Evolutionary conservation across 1,140 invertebrate genomes (phyloP).

Genomic region (Propsilocerus akamusi): DNA sequence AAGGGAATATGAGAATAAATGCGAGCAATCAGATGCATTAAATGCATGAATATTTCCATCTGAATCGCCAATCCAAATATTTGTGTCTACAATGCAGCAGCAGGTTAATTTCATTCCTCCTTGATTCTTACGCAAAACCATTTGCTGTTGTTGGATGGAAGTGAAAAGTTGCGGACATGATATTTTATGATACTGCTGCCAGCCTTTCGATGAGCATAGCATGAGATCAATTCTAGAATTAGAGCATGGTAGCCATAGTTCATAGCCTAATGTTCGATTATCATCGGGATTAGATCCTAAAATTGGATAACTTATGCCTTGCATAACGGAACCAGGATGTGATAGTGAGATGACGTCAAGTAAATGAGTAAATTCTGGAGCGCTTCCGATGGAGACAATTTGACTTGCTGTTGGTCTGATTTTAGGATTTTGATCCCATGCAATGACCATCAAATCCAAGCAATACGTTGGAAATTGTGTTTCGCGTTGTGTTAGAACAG

Average conservation of each 20-base stretch:
- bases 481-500: slow-evolving; percentile 65
- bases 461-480: slow-evolving; percentile 75
- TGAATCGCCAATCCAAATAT: slow-evolving; percentile 76
- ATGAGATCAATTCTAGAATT: slow-evolving; percentile 49
- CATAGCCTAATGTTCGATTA: slow-evolving; percentile 26
- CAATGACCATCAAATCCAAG: slow-evolving; percentile 87
- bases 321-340: slow-evolving; percentile 33
- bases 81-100: slow-evolving; percentile 41
- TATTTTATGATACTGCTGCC: slow-evolving; percentile 34
- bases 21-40: slow-evolving; percentile 28
- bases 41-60: slow-evolving; percentile 63
- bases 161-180: slow-evolving; percentile 10
- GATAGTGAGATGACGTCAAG: slow-evolving; percentile 57
- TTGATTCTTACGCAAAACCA: slow-evolving; percentile 11
- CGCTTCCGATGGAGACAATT: slow-evolving; percentile 76
- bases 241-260: slow-evolving; percentile 52
- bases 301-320: slow-evolving; percentile 5
- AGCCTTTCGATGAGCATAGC: slow-evolving; percentile 33
- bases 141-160: background rate
- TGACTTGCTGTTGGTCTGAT: slow-evolving; percentile 78
- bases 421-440: slow-evolving; percentile 79
- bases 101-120: slow-evolving; percentile 9
- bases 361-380: slow-evolving; percentile 83
- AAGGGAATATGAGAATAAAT: slow-evolving; percentile 34
- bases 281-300: slow-evolving; percentile 10